Base-by-base conservation (phyloP, 2,113 vertebrate species). In the Calidris pygmaea region DNA sequence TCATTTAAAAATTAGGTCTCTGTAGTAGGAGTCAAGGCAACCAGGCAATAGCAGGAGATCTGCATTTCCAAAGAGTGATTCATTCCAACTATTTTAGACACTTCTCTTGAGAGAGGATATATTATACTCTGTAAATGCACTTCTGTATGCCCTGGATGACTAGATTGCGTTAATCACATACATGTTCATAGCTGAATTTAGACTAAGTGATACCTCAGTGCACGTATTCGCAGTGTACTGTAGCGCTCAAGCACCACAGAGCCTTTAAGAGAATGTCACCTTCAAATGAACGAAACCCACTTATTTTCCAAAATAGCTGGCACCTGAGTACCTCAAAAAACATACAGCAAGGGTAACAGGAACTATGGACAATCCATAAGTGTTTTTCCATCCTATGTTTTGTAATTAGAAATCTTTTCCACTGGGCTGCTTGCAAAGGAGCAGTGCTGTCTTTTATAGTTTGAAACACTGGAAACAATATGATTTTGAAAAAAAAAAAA, bases 221-320 rank as follows among this genome's bases (percentile, higher is more conserved):
- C 3, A 0, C 0, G 0, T 65, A 66, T 73, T 55, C 22, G 77
- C 41, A 45, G 34, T 17, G 14, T 35, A 35, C 8, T 43, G 8
- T 65, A 83, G 30, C 22, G 67, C 41, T 79, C 27, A 82, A 35
- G 52, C 43, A 71, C 58, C 5, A 2, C 41, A 52, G 21, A 80
- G 12, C 9, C 12, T 79, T 53, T 60, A 23, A 73, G 62, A 68
- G 4, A 16, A 52, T 39, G 9, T 39, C 14, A 58, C 24, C 52
- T 73, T 74, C 27, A 78, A 53, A 73, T 77, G 48, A 75, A 65
- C 56, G 17, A 84, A n/a, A 58, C 2, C 1, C 5, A 11, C 24
- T 53, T 48, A 32, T 89, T 90, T 73, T 62, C 43, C 43, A 70
- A 56, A 76, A 52, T 8, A 43, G 0, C 60, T 66, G 74, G 26